Percentiles rank a stretch among this genome's conserved stretches.
phyloP scores from a whole-genome alignment of 2,888 invertebrate genomes.

The Nowickia ferox region DNA sequence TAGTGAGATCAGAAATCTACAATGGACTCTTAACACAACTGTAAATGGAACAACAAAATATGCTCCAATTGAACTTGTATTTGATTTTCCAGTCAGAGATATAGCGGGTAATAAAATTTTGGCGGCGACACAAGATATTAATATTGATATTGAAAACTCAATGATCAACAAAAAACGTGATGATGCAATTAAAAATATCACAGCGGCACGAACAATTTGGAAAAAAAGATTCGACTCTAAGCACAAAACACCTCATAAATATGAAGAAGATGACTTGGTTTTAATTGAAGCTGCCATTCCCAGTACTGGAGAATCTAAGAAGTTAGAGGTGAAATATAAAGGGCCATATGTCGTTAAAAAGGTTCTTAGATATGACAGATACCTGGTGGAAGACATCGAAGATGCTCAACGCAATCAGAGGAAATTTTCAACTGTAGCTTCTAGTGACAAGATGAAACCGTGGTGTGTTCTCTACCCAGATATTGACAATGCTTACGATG shows the following conservation, averaged over 20 bases:
- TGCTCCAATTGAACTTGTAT: slow-evolving; percentile 37
- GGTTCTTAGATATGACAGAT: slow-evolving; percentile 55
- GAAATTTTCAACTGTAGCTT: slow-evolving; percentile 50
- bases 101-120: slow-evolving; percentile 53
- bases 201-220: slow-evolving; percentile 29
- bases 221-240: slow-evolving; percentile 52
- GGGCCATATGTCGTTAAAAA: slow-evolving; percentile 52
- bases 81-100: slow-evolving; percentile 50
- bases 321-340: slow-evolving; percentile 42
- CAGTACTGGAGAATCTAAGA: slow-evolving; percentile 56
- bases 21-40: slow-evolving; percentile 51
- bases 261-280: slow-evolving; percentile 49
- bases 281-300: no score
- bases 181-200: slow-evolving; percentile 38
- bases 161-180: slow-evolving; percentile 3
- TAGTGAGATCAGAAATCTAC: slow-evolving; percentile 34
- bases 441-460: slow-evolving; percentile 67
- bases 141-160: background rate
- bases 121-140: slow-evolving; percentile 46
- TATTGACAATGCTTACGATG: no score
- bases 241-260: slow-evolving; percentile 50
- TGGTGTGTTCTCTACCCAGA: no score
- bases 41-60: slow-evolving; percentile 46
- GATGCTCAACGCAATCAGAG: slow-evolving; percentile 47
- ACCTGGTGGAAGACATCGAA: slow-evolving; percentile 24